Conservation (phyloP, 2,888 invertebrate species). For the Sphinx pinastri region DNA sequence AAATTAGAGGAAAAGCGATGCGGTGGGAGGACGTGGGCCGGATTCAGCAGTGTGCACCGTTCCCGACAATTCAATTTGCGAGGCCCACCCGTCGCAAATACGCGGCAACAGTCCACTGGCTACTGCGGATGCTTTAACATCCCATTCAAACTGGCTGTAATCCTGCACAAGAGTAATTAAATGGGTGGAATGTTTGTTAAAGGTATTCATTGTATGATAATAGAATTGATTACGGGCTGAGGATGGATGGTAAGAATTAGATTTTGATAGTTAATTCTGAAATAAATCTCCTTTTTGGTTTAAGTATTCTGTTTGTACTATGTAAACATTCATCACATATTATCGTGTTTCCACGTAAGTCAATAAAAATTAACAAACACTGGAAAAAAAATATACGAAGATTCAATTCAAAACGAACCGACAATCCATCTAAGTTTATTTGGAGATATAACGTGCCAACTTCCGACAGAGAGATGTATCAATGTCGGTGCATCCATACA, state of each 20-base stretch:
- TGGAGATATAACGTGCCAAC: slow-evolving; percentile 38
- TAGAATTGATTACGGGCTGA: too few species aligned
- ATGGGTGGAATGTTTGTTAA: not conserved
- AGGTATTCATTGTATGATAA: not conserved
- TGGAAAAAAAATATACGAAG: not conserved
- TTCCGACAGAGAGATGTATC: slow-evolving; percentile 42
- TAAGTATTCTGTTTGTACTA: too few species aligned
- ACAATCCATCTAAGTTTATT: slow-evolving; percentile 39
- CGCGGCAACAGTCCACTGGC: slow-evolving; percentile 32
- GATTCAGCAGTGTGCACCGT: slow-evolving; percentile 7
- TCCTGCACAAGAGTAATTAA: not conserved
- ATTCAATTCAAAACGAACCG: not conserved
- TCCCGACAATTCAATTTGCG: slow-evolving; percentile 45
- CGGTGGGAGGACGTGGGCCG: slow-evolving; percentile 31
- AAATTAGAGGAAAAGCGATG: slow-evolving; percentile 41
- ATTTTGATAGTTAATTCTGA: too few species aligned
- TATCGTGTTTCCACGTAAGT: not conserved
- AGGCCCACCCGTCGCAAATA: slow-evolving; percentile 41
- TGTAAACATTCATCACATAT: too few species aligned
- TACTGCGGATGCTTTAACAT: slow-evolving; percentile 14
- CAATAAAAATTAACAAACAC: not conserved
- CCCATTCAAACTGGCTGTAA: not conserved
- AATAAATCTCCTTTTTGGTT: too few species aligned
- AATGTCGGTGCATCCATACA: slow-evolving; percentile 38
- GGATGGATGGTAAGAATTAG: too few species aligned